Percentiles rank a stretch among this genome's conserved stretches.
phyloP scores from a whole-genome alignment of 2,113 vertebrate genomes.

The Globicephala melas region DNA sequence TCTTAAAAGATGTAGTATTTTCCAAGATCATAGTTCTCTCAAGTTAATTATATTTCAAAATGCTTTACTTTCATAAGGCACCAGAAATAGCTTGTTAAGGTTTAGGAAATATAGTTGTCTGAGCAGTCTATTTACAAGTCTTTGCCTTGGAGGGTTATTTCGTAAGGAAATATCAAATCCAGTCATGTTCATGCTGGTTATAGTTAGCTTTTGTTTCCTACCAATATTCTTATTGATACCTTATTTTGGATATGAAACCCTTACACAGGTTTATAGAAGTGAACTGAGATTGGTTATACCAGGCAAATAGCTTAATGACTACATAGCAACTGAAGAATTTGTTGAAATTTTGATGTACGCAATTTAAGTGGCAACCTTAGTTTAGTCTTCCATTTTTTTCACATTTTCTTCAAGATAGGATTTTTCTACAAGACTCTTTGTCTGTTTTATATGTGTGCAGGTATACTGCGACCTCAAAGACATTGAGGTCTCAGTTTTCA shows the following conservation, averaged over 20 bases:
- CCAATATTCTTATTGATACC: not conserved
- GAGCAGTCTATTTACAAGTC: not conserved
- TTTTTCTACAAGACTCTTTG: not conserved
- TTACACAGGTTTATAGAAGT: not conserved
- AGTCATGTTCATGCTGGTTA: not conserved
- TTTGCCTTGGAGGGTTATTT: not conserved
- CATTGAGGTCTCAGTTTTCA: not conserved
- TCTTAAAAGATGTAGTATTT: slow-evolving; percentile 6
- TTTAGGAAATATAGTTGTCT: not conserved
- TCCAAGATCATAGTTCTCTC: not conserved
- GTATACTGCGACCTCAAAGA: not conserved
- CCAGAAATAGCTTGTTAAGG: not conserved
- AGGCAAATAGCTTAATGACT: not conserved
- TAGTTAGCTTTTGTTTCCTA: not conserved
- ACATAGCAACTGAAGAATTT: not conserved
- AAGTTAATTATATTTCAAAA: not conserved
- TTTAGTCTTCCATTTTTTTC: not conserved
- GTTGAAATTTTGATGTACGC: not conserved
- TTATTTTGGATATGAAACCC: not conserved
- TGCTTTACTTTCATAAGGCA: not conserved
- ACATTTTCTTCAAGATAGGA: not conserved
- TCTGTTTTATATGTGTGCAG: not conserved
- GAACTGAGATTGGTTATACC: not conserved
- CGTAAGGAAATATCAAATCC: not conserved
- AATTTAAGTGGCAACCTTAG: not conserved